phyloP scores from a whole-genome alignment of 2,797 vertebrate species.

The Anas bahamensis region DNA sequence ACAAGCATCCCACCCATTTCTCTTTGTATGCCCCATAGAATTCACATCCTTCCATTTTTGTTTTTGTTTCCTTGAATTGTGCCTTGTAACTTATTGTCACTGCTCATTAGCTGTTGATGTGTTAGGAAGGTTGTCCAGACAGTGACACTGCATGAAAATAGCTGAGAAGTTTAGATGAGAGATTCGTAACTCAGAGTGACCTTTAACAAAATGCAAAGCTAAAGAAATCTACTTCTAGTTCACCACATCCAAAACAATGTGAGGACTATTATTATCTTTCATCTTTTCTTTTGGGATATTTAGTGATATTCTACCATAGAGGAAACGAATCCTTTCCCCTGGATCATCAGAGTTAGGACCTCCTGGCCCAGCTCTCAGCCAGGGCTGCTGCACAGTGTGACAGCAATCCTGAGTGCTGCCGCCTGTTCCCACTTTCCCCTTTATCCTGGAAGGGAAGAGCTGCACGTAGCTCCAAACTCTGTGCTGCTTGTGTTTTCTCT shows the following conservation, averaged over 20 bases:
- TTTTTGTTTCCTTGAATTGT: constrained; percentile 74
- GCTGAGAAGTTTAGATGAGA: constrained; percentile 3
- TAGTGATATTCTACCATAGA: not conserved
- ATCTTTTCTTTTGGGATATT: not conserved
- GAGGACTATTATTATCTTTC: not conserved
- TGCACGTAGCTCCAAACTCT: not conserved
- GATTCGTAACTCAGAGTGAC: not conserved
- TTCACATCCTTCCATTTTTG: constrained; percentile 68
- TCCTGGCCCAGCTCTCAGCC: not conserved
- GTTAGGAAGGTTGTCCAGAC: not conserved
- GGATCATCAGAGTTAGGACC: not conserved
- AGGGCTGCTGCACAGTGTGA: not conserved
- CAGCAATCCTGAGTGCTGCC: not conserved
- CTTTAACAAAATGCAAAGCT: constrained; percentile 19
- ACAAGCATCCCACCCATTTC: constrained; percentile 37
- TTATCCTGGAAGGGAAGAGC: not conserved
- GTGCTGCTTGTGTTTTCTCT: not conserved
- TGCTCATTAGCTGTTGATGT: constrained; percentile 15
- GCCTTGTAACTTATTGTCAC: constrained; percentile 12
- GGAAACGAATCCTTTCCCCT: not conserved
- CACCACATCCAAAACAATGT: not conserved
- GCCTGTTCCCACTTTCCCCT: accelerated
- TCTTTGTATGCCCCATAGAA: constrained; percentile 34
- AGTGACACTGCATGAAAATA: constrained; percentile 28
- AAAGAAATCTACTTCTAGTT: not conserved